phyloP scores from a whole-genome alignment of 2,888 invertebrate species.

The Dasysyrphus tricinctus region DNA sequence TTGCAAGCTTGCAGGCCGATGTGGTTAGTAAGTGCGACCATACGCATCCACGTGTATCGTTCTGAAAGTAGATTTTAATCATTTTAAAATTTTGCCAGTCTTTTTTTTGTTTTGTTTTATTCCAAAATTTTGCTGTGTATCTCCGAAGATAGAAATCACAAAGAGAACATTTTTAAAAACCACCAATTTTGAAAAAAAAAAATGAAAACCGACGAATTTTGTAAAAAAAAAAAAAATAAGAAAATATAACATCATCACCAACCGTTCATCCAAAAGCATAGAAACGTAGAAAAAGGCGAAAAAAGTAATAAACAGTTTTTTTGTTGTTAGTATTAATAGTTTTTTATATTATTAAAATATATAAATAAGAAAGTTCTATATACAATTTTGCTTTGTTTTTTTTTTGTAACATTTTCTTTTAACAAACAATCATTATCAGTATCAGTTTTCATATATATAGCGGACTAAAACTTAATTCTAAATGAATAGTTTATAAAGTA shows the following conservation, averaged over 20 bases:
- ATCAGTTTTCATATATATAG: conserved; percentile 54
- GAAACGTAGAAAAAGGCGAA: conserved; percentile 57
- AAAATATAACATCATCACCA: conserved; percentile 31
- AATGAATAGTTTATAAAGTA: conserved; percentile 62
- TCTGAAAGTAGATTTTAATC: conserved; percentile 79
- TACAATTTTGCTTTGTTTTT: conserved; percentile 69
- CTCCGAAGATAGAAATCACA: conserved; percentile 51
- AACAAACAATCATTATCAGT: conserved; percentile 66
- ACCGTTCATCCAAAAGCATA: conserved; percentile 54
- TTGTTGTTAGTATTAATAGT: conserved; percentile 66
- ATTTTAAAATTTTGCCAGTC: conserved; percentile 61
- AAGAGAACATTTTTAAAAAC: conserved; percentile 39
- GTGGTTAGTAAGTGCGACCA: conserved; percentile 80
- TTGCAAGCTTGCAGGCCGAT: conserved; percentile 72
- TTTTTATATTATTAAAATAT: conserved; percentile 60
- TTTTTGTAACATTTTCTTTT: conserved; percentile 60
- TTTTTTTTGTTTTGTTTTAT: conserved; percentile 22
- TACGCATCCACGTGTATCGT: conserved; percentile 82
- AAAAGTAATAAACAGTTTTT: conserved; percentile 62
- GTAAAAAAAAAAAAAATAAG: not conserved
- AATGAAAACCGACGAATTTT: conserved; percentile 14
- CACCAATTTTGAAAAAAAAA: conserved; percentile 46
- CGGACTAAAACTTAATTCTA: conserved; percentile 70
- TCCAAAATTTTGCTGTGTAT: conserved; percentile 47
- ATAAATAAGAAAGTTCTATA: conserved; percentile 73